Percentiles rank a stretch among this genome's conserved stretches.
Evolutionary conservation across 2,797 vertebrate species (phyloP).

Genomic region (Tachyglossus aculeatus): DNA sequence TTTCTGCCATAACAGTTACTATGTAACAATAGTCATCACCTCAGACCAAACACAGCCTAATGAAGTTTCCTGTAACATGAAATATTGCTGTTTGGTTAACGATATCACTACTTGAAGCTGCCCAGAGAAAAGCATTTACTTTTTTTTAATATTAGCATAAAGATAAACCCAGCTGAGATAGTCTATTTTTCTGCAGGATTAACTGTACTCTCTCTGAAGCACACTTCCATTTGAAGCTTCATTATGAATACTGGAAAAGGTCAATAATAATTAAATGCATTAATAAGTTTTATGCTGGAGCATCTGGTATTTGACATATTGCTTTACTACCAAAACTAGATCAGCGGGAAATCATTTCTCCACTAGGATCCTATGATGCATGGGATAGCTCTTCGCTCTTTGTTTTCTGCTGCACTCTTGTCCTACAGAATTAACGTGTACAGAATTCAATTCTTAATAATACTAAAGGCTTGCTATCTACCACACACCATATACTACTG

Average conservation of each 20-base stretch:
- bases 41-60: constrained; percentile 44
- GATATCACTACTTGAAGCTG: constrained; percentile 41
- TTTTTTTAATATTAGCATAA: constrained; percentile 53
- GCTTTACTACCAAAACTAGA: constrained; percentile 31
- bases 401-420: no score
- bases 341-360: background rate
- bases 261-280: constrained; percentile 71
- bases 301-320: constrained; percentile 37
- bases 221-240: constrained; percentile 50
- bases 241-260: constrained; percentile 71
- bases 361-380: background rate
- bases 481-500: no score
- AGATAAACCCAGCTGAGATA: constrained; percentile 47
- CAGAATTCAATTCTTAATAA: no score
- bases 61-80: constrained; percentile 44
- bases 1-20: constrained; percentile 34
- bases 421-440: no score
- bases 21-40: constrained; percentile 10
- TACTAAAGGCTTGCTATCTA: no score
- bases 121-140: constrained; percentile 36
- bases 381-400: no score
- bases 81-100: constrained; percentile 43
- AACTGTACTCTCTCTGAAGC: constrained; percentile 51
- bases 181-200: constrained; percentile 43
- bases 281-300: constrained; percentile 64